A percentile compares a stretch with the other conserved stretches of the same genome.
These are phyloP conservation scores for Erynnis tages DNA, from an alignment of 2,888 invertebrate species.

Conservation along the genomic window DNA sequence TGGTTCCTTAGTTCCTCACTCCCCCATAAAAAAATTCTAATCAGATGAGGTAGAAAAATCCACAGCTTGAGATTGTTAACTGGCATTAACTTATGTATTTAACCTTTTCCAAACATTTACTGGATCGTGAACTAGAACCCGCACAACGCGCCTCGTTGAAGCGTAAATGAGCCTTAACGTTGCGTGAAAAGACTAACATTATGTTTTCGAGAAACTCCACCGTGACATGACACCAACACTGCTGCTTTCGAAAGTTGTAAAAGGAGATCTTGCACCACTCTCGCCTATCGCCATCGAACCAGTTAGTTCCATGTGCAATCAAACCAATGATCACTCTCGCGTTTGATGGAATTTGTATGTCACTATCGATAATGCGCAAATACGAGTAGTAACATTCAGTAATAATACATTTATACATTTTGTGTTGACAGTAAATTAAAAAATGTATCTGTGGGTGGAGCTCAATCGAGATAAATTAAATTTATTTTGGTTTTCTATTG, in stretches of 20 bases:
- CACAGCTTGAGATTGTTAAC: too few species aligned
- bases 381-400: background rate
- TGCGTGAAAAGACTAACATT: conserved; percentile 39
- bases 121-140: background rate
- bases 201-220: conserved; percentile 32
- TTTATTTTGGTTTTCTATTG: too few species aligned
- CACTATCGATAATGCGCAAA: background rate
- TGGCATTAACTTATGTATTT: too few species aligned
- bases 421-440: too few species aligned
- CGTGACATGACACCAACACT: conserved; percentile 34
- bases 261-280: conserved; percentile 37
- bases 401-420: too few species aligned
- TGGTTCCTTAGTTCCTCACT: too few species aligned
- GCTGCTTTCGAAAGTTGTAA: conserved; percentile 39
- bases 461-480: too few species aligned
- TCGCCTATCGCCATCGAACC: conserved; percentile 35
- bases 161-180: conserved; percentile 35
- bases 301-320: conserved; percentile 37
- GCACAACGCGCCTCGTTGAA: conserved; percentile 30
- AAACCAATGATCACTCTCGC: conserved; percentile 23
- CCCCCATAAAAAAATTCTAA: too few species aligned
- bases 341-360: background rate
- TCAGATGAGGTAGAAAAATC: too few species aligned
- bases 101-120: background rate
- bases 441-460: too few species aligned